Conservation (phyloP, 1,140 invertebrate species). For the Charaxes varanes region DNA sequence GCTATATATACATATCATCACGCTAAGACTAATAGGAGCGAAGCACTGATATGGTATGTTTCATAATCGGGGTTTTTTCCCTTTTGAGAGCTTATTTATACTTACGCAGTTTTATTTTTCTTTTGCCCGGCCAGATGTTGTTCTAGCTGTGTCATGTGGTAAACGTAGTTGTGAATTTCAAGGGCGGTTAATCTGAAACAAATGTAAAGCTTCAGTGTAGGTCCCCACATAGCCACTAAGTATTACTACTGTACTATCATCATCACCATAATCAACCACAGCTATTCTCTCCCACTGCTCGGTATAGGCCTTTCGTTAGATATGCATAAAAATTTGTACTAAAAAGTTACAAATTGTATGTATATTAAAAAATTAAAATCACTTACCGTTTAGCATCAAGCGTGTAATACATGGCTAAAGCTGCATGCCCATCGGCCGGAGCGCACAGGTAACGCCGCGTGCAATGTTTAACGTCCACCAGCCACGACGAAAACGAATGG, state of each 20-base stretch:
- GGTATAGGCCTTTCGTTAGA: too few species aligned
- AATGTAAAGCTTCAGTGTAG: too few species aligned
- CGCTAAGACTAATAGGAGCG: too few species aligned
- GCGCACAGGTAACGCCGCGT: constrained; percentile 95
- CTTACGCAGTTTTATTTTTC: constrained; percentile 46
- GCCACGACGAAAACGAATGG: constrained; percentile 95
- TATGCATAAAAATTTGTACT: too few species aligned
- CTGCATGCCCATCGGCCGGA: constrained; percentile 89
- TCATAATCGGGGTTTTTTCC: too few species aligned
- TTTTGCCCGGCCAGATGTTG: constrained; percentile 61
- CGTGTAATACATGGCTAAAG: constrained; percentile 90
- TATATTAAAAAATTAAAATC: neutral
- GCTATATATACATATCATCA: too few species aligned
- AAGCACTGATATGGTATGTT: too few species aligned
- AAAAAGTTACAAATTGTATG: neutral
- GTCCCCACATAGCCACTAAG: constrained; percentile 3
- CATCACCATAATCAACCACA: neutral
- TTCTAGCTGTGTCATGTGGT: constrained; percentile 74
- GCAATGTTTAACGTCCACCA: constrained; percentile 96
- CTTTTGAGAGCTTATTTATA: constrained; percentile 4
- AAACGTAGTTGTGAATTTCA: constrained; percentile 76
- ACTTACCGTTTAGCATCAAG: constrained; percentile 59
- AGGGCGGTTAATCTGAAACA: constrained; percentile 51
- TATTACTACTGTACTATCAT: neutral
- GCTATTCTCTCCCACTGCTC: too few species aligned